phyloP scores from a whole-genome alignment of 2,113 vertebrate species.

The Ailurus styani region DNA sequence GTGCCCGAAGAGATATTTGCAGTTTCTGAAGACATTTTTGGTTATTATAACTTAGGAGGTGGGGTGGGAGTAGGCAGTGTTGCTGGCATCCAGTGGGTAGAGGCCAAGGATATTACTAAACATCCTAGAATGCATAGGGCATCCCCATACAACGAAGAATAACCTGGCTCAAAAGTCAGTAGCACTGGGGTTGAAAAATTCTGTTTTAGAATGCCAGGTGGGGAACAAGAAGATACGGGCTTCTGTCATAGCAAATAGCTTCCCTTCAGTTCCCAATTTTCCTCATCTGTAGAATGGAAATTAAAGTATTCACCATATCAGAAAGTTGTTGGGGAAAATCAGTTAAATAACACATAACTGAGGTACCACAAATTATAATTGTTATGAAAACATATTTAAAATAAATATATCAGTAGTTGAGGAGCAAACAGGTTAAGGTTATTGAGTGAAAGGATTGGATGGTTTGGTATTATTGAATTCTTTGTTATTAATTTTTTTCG shows the following conservation, averaged over 20 bases:
- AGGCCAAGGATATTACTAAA: not conserved
- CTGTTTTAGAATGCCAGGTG: not conserved
- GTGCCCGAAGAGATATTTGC: not conserved
- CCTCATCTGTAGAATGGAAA: not conserved
- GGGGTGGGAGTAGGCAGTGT: not conserved
- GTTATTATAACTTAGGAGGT: not conserved
- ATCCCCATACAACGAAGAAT: not conserved
- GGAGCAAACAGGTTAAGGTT: not conserved
- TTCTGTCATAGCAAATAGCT: not conserved
- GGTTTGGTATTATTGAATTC: slow-evolving; percentile 8
- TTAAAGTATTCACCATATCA: not conserved
- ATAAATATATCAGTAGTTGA: not conserved
- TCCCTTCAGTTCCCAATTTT: not conserved
- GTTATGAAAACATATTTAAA: not conserved
- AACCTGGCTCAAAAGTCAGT: not conserved
- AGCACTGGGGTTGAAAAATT: not conserved
- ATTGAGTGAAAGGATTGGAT: not conserved
- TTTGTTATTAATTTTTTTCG: not conserved
- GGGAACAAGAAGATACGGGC: not conserved
- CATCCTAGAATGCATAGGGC: not conserved
- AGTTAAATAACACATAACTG: not conserved
- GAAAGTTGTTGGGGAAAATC: not conserved
- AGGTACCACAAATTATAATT: not conserved
- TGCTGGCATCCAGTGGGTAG: not conserved
- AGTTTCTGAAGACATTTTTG: slow-evolving; percentile 18